These are phyloP conservation scores for Himantopus leucocephalus DNA, from an alignment of 2,113 vertebrate species.

Conservation along the genomic window DNA sequence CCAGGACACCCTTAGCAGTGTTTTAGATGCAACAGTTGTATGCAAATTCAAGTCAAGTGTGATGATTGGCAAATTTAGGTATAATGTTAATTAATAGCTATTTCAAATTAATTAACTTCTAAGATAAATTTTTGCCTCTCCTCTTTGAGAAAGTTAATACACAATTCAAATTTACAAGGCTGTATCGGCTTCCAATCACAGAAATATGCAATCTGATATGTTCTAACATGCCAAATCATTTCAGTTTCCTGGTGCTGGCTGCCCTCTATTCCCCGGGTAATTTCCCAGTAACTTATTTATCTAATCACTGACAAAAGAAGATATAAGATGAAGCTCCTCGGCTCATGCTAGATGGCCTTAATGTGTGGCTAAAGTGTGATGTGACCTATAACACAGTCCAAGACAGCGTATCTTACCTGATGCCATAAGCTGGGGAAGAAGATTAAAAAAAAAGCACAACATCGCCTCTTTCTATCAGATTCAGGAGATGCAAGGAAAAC, in stretches of 20 bases:
- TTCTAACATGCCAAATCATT: neutral
- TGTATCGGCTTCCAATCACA: neutral
- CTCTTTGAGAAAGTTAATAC: constrained; percentile 6
- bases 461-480: neutral
- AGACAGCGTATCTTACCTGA: neutral
- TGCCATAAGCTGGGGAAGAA: neutral
- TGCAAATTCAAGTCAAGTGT: constrained; percentile 33
- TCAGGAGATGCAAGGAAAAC: neutral
- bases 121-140: constrained; percentile 9
- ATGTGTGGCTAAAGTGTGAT: neutral
- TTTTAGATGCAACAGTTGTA: constrained; percentile 23
- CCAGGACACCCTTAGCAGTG: neutral
- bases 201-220: neutral
- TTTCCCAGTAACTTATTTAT: neutral
- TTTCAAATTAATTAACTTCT: constrained; percentile 41
- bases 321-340: neutral
- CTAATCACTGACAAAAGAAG: neutral
- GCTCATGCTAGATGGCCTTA: neutral
- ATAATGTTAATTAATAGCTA: constrained; percentile 40
- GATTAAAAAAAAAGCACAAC: neutral
- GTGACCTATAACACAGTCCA: neutral
- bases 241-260: neutral
- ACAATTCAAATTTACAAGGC: constrained; percentile 16
- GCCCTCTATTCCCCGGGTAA: neutral
- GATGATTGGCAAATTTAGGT: constrained; percentile 40